Percentiles rank a stretch among this genome's conserved stretches.
These are phyloP conservation scores for Prionace glauca DNA, from an alignment of 2,797 vertebrate genomes.

Conservation along the genomic window DNA sequence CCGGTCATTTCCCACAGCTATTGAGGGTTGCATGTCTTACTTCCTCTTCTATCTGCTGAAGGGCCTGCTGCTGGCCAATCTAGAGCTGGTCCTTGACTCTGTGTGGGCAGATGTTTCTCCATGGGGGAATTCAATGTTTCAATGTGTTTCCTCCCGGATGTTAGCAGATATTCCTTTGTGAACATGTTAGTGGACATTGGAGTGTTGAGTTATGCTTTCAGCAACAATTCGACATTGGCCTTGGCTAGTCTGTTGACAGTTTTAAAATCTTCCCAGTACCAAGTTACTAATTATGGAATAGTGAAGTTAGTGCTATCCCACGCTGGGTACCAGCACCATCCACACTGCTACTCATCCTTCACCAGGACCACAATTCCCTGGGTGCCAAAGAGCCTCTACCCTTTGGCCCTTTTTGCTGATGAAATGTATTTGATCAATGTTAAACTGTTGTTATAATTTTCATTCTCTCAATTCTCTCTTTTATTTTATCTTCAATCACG, in stretches of 20 bases:
- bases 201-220: neutral
- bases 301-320: neutral
- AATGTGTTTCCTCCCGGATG: neutral
- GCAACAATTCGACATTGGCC: neutral
- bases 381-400: too few relatives aligned
- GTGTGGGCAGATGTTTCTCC: neutral
- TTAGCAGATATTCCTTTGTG: neutral
- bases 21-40: neutral
- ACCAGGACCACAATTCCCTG: too few relatives aligned
- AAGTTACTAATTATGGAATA: neutral
- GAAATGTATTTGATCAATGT: neutral
- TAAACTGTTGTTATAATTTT: neutral
- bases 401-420: neutral
- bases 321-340: neutral
- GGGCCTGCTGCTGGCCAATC: neutral
- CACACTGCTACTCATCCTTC: neutral
- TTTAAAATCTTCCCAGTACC: neutral
- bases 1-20: neutral
- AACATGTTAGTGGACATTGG: neutral
- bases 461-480: neutral
- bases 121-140: neutral
- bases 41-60: neutral
- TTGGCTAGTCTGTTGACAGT: neutral
- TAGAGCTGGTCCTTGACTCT: neutral
- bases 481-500: neutral